Evolutionary conservation across 2,797 vertebrate genomes (phyloP).

Genomic region (Tapirus indicus): DNA sequence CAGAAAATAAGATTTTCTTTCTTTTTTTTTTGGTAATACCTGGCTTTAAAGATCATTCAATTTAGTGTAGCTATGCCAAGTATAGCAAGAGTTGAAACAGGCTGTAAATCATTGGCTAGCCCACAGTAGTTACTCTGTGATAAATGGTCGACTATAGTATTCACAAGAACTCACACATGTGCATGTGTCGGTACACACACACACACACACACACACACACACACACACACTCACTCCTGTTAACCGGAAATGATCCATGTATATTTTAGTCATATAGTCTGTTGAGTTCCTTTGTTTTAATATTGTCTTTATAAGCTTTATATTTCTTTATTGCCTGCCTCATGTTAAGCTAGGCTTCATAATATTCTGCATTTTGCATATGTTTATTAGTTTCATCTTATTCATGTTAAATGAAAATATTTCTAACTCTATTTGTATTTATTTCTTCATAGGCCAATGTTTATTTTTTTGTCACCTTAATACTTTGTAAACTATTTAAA

Average conservation of each 20-base stretch:
- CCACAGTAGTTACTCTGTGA: background rate
- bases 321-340: conserved; percentile 27
- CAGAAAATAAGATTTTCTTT: background rate
- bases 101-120: background rate
- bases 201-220: too few relatives aligned
- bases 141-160: background rate
- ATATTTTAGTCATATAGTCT: background rate
- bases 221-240: background rate
- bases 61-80: background rate
- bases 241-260: background rate
- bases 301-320: background rate
- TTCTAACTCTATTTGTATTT: conserved; percentile 27
- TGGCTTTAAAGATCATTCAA: conserved; percentile 21
- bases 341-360: background rate
- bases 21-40: background rate
- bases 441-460: background rate
- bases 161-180: background rate
- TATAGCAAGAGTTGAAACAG: background rate
- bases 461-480: conserved; percentile 3
- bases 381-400: conserved; percentile 44
- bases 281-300: background rate
- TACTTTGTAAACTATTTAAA: conserved; percentile 3
- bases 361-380: background rate
- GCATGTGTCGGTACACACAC: background rate
- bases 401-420: background rate